These are phyloP conservation scores for Sphaerophoria rueppellii DNA, from an alignment of 2,888 invertebrate species.

Conservation along the genomic window DNA sequence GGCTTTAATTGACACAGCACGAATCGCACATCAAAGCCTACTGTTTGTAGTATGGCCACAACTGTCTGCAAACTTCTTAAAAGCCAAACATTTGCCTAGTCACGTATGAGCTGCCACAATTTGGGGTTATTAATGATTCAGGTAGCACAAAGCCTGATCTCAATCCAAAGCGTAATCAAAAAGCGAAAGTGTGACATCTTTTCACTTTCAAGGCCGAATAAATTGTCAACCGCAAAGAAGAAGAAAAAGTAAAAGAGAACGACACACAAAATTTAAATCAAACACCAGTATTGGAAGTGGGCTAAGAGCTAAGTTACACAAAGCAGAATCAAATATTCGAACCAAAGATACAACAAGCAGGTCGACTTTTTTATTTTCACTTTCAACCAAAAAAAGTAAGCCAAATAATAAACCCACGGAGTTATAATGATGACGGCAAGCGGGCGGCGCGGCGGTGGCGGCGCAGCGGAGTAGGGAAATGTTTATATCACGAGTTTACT, in stretches of 20 bases:
- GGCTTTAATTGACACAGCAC: conserved; percentile 68
- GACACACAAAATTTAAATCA: conserved; percentile 19
- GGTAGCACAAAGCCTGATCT: conserved; percentile 69
- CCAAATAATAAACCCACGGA: conserved; percentile 41
- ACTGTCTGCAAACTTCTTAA: neutral
- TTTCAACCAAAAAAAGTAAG: conserved; percentile 48
- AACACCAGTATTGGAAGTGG: conserved; percentile 32
- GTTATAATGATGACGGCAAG: neutral
- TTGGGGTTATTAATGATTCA: conserved; percentile 63
- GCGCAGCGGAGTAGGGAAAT: conserved; percentile 1
- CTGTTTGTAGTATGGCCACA: conserved; percentile 55
- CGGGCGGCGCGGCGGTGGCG: no score
- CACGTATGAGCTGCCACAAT: conserved; percentile 32
- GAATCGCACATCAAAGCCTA: conserved; percentile 66
- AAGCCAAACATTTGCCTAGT: conserved; percentile 40
- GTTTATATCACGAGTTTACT: conserved; percentile 64
- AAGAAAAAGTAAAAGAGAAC: conserved; percentile 17
- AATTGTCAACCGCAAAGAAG: conserved; percentile 35
- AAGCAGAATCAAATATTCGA: conserved; percentile 27
- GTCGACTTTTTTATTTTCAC: conserved; percentile 56
- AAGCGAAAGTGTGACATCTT: conserved; percentile 74
- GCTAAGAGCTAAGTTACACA: conserved; percentile 1
- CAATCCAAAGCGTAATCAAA: conserved; percentile 71
- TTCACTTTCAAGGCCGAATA: conserved; percentile 73
- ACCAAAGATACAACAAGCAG: conserved; percentile 45